Evolutionary conservation across 2,797 vertebrate species (phyloP).

Genomic region (Acipenser ruthenus): DNA sequence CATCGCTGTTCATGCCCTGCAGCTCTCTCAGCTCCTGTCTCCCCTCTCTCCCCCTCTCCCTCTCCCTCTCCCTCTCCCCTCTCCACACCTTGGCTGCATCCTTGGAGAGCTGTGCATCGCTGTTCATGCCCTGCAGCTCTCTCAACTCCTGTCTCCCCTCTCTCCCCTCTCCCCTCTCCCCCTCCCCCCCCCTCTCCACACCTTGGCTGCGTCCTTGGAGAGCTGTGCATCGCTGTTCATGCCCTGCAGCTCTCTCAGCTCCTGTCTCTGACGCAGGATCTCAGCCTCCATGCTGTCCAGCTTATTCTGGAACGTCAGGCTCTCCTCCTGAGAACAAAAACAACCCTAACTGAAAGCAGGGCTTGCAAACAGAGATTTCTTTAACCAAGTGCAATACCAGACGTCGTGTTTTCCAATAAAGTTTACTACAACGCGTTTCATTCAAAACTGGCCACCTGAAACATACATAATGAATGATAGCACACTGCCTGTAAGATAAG

Average conservation of each 20-base stretch:
- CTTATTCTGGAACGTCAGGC: slow-evolving; percentile 59
- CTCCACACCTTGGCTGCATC: not conserved
- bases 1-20: no score
- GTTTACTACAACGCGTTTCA: no score
- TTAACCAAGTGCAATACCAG: not conserved
- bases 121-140: slow-evolving; percentile 47
- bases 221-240: slow-evolving; percentile 59
- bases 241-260: slow-evolving; percentile 55
- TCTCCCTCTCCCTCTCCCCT: not conserved
- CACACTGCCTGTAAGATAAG: no score
- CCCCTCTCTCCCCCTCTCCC: not conserved
- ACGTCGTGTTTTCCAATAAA: no score
- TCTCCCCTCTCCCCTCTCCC: no score
- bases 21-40: no score
- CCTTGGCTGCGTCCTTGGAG: slow-evolving; percentile 63
- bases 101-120: slow-evolving; percentile 34
- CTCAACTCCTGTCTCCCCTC: not conserved
- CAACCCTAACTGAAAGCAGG: no score
- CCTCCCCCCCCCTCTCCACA: slow-evolving; percentile 28
- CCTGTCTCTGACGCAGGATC: slow-evolving; percentile 53
- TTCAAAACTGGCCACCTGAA: no score
- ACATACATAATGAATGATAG: no score
- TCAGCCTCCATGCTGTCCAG: slow-evolving; percentile 65
- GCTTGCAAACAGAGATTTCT: no score
- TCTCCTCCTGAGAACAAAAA: slow-evolving; percentile 60